Evolutionary conservation across 2,113 vertebrate species (phyloP), one percentile per base, ranked within the genome.

Genomic region (Anhinga anhinga): DNA sequence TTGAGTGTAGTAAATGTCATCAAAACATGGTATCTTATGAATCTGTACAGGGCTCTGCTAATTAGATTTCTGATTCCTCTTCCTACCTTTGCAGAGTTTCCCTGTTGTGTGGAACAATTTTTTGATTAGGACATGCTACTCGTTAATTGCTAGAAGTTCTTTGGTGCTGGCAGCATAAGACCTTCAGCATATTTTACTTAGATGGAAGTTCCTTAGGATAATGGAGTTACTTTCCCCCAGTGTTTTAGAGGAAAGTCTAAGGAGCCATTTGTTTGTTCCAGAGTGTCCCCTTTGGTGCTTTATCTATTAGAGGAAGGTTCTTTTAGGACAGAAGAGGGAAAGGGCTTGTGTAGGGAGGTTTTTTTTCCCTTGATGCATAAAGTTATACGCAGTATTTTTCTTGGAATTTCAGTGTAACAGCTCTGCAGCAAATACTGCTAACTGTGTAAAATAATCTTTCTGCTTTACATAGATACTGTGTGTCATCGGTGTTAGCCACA

Each of bases 401-500:
- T 63, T 86, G 30, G 78, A 22, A 78, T 72, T 77, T 91, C 61
- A 93, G 44, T 71, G 26, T 88, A 95, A 82, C 38, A 65, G 49
- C 36, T 76, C 66, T 36, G 69, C 36, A 67, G 20, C 44, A 77
- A 80, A 50, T 80, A 74, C 1, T 58, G 25, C 42, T 90, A 38
- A 49, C 27, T 42, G 11, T 29, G 30, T 82, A 65, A 77, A 61
- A 69, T 61, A 10, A 11, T 49, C 78, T 93, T n/a, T 73, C 72
- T 95, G 40, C 58, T 86, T 15, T 63, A 1, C 30, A 11, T 95
- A 99, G 99, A 98, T 99, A 36, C 96, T 99, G 56, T 99, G 99
- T 97, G 98, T 99, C 58, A 97, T 99, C 3, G 98, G 98, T 88
- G 98, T 99, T 40, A 99, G 99, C 97, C 99, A 99, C 97, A 99